These are phyloP conservation scores for Petaurus breviceps DNA, from an alignment of 2,113 vertebrate species.

Conservation along the genomic window DNA sequence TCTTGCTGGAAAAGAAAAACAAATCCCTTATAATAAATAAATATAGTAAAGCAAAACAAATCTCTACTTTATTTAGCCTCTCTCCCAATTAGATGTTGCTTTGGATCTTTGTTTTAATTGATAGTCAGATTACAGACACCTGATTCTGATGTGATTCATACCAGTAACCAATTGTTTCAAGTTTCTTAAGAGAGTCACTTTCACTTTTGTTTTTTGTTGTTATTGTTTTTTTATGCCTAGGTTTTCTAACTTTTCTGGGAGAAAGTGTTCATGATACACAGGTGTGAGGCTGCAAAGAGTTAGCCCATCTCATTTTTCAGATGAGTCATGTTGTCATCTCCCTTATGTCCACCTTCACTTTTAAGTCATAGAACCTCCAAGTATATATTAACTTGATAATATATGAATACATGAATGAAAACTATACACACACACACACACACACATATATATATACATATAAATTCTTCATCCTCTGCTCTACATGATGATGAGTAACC, in stretches of 20 bases:
- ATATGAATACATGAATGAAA: too few species aligned
- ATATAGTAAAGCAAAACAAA: neutral
- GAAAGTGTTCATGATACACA: neutral
- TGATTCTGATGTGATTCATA: neutral
- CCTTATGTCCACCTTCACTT: neutral
- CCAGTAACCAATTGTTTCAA: neutral
- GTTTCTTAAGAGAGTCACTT: neutral
- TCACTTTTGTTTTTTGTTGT: neutral
- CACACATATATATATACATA: too few species aligned
- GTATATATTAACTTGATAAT: neutral
- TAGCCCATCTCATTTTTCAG: neutral
- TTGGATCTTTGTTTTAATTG: neutral
- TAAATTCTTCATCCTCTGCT: neutral
- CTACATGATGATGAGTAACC: neutral
- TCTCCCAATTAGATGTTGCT: neutral
- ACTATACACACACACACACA: too few species aligned
- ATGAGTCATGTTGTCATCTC: neutral
- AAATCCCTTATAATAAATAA: neutral
- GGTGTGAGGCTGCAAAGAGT: neutral
- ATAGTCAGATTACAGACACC: neutral
- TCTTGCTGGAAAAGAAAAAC: neutral
- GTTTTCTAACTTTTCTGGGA: neutral
- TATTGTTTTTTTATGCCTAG: neutral
- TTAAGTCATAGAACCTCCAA: neutral
- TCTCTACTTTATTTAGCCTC: neutral